Percentiles rank a stretch among this genome's conserved stretches.
Evolutionary conservation across 2,888 invertebrate genomes (phyloP).

Genomic region (Caenorhabditis sulstoni): DNA sequence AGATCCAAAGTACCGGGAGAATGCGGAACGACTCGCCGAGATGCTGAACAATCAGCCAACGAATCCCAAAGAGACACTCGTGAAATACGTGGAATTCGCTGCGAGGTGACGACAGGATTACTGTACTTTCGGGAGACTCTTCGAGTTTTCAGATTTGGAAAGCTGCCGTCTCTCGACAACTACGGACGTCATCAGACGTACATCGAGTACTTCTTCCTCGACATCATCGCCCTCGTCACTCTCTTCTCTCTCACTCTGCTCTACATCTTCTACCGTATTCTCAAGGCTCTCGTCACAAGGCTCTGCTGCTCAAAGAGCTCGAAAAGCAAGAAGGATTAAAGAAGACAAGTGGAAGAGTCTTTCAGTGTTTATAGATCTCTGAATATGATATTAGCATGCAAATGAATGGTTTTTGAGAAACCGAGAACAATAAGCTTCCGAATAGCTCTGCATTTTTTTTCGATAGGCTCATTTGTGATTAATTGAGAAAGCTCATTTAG

Average conservation of each 20-base stretch:
- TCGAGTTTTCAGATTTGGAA: slow-evolving; percentile 3
- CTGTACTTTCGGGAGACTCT: neutral
- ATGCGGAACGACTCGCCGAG: slow-evolving; percentile 49
- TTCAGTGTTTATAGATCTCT: too few species aligned
- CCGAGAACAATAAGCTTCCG: too few species aligned
- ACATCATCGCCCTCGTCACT: slow-evolving; percentile 26
- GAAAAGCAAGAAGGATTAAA: neutral
- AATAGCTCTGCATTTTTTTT: too few species aligned
- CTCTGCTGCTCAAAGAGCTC: neutral
- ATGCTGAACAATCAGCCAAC: slow-evolving; percentile 62
- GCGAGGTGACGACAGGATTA: slow-evolving; percentile 11
- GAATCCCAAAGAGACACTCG: slow-evolving; percentile 55
- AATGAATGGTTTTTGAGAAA: too few species aligned
- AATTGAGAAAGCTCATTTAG: too few species aligned
- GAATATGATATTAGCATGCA: too few species aligned
- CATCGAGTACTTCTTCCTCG: slow-evolving; percentile 49
- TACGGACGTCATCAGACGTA: slow-evolving; percentile 33
- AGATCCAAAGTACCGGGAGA: slow-evolving; percentile 20
- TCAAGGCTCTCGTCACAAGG: neutral
- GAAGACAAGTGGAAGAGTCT: too few species aligned
- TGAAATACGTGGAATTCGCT: slow-evolving; percentile 64
- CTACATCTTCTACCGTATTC: neutral
- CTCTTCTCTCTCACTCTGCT: neutral
- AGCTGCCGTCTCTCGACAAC: slow-evolving; percentile 30
- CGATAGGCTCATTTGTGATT: too few species aligned